Base-by-base conservation (phyloP, 2,888 invertebrate species). In the Harpagoxenus sublaevis region DNA sequence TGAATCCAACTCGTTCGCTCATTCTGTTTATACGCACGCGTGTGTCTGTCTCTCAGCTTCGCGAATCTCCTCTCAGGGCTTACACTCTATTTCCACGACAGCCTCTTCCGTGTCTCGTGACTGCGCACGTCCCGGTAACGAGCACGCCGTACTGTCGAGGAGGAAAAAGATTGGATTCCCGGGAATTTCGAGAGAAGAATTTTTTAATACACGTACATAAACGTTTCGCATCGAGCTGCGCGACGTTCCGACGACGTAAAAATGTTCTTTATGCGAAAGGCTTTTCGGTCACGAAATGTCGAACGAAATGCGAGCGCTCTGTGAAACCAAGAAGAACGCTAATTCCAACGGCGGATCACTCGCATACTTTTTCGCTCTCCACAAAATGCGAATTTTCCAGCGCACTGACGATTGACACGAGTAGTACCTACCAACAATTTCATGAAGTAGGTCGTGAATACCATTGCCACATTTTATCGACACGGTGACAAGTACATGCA, bases 181-280 rank as follows among this genome's bases (percentile, higher is more conserved):
- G 79, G 35, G 88, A 87, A 90, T 90, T 89, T 90, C 89, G 73
- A 73, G 89, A 81, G 70, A 81, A 90, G 89, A 90, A 90, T 90
- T 90, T 90, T 90, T 90, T 90, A 90, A 90, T 90, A 90, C 90
- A 86, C 89, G 78, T 84, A 83, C 73, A 82, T 82, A 68, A 85
- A 87, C 65, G 84, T 87, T 75, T 70, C 87, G 84, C 84, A 82
- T 78, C 28, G 53, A 28, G 81, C 73, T 65, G 48, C 81, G 60
- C 51, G 66, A 42, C 66, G 81, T 84, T 83, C 86, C 86, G 82
- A 66, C 65, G 79, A 53, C 85, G 79, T 89, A 86, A 88, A 89
- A 89, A 88, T 28, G 77, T 48, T 57, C 60, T 63, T 39, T 35
- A 51, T 48, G 87, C 62, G 42, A 57, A 51, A 70, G 48, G 83